Base-by-base conservation (phyloP, 2,888 invertebrate genomes). In the Gymnoscelis rufifasciata region DNA sequence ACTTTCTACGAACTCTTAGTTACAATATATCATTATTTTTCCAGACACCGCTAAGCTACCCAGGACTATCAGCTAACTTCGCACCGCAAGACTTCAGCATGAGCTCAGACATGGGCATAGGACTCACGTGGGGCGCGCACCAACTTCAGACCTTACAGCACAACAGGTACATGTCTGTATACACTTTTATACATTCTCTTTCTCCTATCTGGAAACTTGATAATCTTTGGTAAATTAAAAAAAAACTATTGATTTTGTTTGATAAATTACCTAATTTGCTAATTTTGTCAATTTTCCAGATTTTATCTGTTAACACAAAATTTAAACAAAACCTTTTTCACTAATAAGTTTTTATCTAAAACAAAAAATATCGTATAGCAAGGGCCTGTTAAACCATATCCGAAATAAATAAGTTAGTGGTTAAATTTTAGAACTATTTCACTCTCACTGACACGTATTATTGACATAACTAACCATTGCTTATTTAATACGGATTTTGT, bases 41-140 rank as follows among this genome's bases (percentile, higher is more conserved):
- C 7, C 79, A 89, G 89, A 82, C 88, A 72, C 89, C 88, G 58
- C 78, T 89, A 57, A 79, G 90, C 80, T 93, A 93, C 75, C 89
- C 90, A 64, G 90, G 93, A 75, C 87, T 91, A 62, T 19, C 19
- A 5, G 90, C 91, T 59, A 89, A 90, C 60, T 94, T 93, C 73
- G 92, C 91, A 74, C 92, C 93, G 60, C 93, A 93, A 80, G 94
- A 94, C 86, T 94, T 93, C 87, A 93, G 93, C 81, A 93, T 93
- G 88, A 91, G 90, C 68, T 91, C 92, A 57, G 93, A 93, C 68
- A 93, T 94, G 90, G 91, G 92, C 62, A 88, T 94, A 56, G 90
- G 91, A 60, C 84, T 91, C 40, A 89, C 92, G 60, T 91, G 93
- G 89, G 92, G 92, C 81, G 90, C 91, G 46, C 93, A 93, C 76